Evolutionary conservation across 2,797 vertebrate species (phyloP).

Genomic region (Hylomyscus alleni): DNA sequence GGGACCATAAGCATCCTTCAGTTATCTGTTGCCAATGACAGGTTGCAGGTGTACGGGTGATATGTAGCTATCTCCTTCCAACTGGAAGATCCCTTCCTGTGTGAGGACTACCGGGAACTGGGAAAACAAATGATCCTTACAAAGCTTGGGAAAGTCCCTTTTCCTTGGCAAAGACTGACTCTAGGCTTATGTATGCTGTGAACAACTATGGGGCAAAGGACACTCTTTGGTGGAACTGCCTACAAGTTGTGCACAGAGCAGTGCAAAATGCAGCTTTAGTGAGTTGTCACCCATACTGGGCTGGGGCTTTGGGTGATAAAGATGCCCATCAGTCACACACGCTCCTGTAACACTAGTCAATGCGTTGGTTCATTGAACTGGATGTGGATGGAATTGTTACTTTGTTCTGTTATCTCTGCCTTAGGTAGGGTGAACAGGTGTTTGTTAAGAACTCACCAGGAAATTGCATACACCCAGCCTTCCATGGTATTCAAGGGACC

Average conservation of each 20-base stretch:
- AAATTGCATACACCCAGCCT: neutral
- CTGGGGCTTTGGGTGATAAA: neutral
- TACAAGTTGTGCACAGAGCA: neutral
- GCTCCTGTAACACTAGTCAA: neutral
- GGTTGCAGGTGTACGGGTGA: neutral
- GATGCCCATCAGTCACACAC: neutral
- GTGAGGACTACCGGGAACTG: neutral
- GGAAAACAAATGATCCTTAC: neutral
- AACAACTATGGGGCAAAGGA: neutral
- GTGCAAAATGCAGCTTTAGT: neutral
- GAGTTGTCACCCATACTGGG: neutral
- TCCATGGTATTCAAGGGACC: neutral
- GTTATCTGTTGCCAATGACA: neutral
- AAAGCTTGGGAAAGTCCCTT: neutral
- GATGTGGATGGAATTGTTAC: neutral
- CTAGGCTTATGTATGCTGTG: neutral
- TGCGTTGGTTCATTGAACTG: neutral
- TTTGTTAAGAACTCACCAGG: neutral
- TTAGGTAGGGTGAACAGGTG: neutral
- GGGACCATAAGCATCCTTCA: neutral
- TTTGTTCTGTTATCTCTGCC: neutral
- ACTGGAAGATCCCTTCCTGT: neutral
- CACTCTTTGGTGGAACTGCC: no score
- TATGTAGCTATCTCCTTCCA: neutral
- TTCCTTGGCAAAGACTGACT: neutral